Conservation (phyloP, 2,113 vertebrate genomes). For the Vombatus ursinus region DNA sequence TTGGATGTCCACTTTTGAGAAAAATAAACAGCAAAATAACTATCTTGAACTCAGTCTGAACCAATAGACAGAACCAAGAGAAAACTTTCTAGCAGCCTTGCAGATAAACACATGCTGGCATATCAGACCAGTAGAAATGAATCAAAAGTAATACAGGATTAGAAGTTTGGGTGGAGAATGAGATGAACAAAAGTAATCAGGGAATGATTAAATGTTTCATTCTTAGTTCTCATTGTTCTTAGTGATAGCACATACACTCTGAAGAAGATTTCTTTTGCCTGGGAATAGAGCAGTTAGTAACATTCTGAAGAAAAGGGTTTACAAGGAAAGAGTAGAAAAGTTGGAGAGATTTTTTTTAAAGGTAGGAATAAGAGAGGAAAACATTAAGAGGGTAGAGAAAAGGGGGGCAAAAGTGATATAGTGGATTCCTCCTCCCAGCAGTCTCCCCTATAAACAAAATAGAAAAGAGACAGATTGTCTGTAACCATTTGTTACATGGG, state of each 20-base stretch:
- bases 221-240: neutral
- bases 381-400: neutral
- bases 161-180: constrained; percentile 6
- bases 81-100: constrained; percentile 38
- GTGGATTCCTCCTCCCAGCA: constrained; percentile 1
- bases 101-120: neutral
- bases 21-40: constrained; percentile 71
- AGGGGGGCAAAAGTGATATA: neutral
- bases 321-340: neutral
- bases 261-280: neutral
- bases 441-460: neutral
- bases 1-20: constrained; percentile 44
- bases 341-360: neutral
- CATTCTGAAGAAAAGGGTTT: constrained; percentile 23
- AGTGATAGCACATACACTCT: neutral
- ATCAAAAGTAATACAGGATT: constrained; percentile 7
- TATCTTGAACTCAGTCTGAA: constrained; percentile 74
- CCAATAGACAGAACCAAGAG: constrained; percentile 68
- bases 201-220: constrained; percentile 1
- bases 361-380: neutral
- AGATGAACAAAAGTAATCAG: constrained; percentile 11
- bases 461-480: neutral
- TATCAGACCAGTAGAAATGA: constrained; percentile 30
- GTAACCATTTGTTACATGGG: neutral
- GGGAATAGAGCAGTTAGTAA: neutral